Conservation (phyloP, 1,140 invertebrate species). For the Sarcophaga bullata region DNA sequence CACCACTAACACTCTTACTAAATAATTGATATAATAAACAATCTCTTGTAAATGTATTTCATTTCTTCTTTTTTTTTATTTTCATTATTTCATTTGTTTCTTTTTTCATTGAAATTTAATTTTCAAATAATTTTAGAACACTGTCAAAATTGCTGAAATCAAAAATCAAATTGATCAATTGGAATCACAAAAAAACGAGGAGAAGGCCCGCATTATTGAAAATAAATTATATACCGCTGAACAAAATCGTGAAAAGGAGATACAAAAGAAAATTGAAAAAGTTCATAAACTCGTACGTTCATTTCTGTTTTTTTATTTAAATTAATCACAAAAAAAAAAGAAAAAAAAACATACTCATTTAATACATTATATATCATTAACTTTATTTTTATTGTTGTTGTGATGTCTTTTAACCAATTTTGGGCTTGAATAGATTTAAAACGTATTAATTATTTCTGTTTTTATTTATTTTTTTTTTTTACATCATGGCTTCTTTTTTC, state of each 20-base stretch:
- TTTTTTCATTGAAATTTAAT: constrained; percentile 39
- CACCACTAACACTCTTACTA: background rate
- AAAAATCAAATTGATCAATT: constrained; percentile 72
- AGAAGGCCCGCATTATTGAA: constrained; percentile 76
- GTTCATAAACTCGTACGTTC: constrained; percentile 80
- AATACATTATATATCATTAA: background rate
- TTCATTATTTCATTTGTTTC: constrained; percentile 38
- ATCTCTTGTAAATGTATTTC: constrained; percentile 18
- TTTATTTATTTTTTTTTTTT: too few relatives aligned
- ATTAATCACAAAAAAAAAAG: background rate
- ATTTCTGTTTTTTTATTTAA: constrained; percentile 42
- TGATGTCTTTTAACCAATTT: background rate
- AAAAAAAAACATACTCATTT: background rate
- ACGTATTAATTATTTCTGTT: too few relatives aligned
- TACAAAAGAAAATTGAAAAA: constrained; percentile 82
- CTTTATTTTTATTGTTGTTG: background rate
- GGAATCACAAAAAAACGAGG: constrained; percentile 72
- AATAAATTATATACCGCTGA: constrained; percentile 79
- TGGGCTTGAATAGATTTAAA: background rate
- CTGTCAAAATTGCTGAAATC: constrained; percentile 76
- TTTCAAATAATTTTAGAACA: constrained; percentile 67
- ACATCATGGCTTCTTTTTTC: too few relatives aligned
- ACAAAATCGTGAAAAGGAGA: constrained; percentile 80
- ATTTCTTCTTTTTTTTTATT: constrained; percentile 24
- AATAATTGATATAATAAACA: background rate